These are phyloP conservation scores for Poecilia gillii DNA, from an alignment of 2,797 vertebrate genomes.

Conservation along the genomic window DNA sequence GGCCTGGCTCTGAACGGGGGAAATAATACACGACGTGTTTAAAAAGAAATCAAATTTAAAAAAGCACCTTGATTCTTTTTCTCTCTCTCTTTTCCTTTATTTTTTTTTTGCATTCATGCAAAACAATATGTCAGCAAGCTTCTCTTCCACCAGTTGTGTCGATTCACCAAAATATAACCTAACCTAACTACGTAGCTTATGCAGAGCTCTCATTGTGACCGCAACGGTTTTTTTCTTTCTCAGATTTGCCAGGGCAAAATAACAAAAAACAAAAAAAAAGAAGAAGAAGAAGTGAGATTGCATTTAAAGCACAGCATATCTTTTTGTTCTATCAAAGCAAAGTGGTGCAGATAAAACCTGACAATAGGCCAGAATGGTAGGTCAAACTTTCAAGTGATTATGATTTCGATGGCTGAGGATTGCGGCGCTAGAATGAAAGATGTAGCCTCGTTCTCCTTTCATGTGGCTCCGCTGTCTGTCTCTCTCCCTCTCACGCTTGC, in stretches of 20 bases:
- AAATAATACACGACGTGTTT: constrained; percentile 40
- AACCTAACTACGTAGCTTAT: constrained; percentile 50
- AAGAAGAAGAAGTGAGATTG: constrained; percentile 80
- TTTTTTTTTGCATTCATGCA: constrained; percentile 50
- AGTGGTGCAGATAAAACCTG: constrained; percentile 86
- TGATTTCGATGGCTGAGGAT: constrained; percentile 60
- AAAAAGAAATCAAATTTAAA: constrained; percentile 24
- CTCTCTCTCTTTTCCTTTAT: neutral
- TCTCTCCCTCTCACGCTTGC: constrained; percentile 58
- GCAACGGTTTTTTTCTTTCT: constrained; percentile 86
- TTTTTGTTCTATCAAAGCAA: constrained; percentile 72
- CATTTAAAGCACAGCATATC: constrained; percentile 87
- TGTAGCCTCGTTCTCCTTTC: constrained; percentile 64
- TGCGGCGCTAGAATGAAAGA: constrained; percentile 67
- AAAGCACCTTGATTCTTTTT: constrained; percentile 34
- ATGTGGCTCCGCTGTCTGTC: constrained; percentile 66
- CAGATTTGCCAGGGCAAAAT: constrained; percentile 65
- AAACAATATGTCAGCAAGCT: constrained; percentile 78
- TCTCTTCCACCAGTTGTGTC: constrained; percentile 74
- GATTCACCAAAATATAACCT: constrained; percentile 73
- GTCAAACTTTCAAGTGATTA: constrained; percentile 66
- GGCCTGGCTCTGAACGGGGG: constrained; percentile 44
- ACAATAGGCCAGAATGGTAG: constrained; percentile 52
- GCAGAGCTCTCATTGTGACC: constrained; percentile 59
- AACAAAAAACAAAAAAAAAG: too few relatives aligned